A percentile compares a stretch with the other conserved stretches of the same genome.
These are phyloP conservation scores for Slavum lentiscoides DNA, from an alignment of 2,888 invertebrate species.

Conservation along the genomic window DNA sequence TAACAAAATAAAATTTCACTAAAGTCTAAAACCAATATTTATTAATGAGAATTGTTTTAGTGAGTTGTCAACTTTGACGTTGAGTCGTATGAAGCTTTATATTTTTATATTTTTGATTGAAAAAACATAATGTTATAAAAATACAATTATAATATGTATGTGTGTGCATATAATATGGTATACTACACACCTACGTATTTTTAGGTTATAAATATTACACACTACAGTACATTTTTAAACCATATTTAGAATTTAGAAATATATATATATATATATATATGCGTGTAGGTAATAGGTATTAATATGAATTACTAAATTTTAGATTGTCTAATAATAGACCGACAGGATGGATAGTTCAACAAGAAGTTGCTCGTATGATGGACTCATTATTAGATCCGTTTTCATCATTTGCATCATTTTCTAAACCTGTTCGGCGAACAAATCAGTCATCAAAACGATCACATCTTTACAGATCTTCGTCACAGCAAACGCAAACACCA, in stretches of 20 bases:
- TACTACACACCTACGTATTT: neutral
- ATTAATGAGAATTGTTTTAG: neutral
- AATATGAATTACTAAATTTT: neutral
- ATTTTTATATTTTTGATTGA: neutral
- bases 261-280: too few relatives aligned
- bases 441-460: conserved; percentile 64
- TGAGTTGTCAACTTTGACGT: neutral
- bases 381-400: conserved; percentile 71
- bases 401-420: conserved; percentile 64
- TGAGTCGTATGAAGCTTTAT: neutral
- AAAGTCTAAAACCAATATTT: neutral
- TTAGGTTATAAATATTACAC: neutral
- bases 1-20: conserved; percentile 1
- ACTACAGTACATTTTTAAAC: neutral
- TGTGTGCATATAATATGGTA: neutral
- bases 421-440: conserved; percentile 56
- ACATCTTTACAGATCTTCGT: conserved; percentile 63
- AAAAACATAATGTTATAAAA: neutral
- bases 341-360: conserved; percentile 62
- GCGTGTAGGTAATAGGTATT: too few relatives aligned
- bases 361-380: conserved; percentile 73
- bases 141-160: neutral
- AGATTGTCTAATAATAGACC: conserved; percentile 44
- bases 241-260: neutral
- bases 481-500: conserved; percentile 52